These are phyloP conservation scores for Plotosus lineatus DNA, from an alignment of 2,113 vertebrate species.

Conservation along the genomic window DNA sequence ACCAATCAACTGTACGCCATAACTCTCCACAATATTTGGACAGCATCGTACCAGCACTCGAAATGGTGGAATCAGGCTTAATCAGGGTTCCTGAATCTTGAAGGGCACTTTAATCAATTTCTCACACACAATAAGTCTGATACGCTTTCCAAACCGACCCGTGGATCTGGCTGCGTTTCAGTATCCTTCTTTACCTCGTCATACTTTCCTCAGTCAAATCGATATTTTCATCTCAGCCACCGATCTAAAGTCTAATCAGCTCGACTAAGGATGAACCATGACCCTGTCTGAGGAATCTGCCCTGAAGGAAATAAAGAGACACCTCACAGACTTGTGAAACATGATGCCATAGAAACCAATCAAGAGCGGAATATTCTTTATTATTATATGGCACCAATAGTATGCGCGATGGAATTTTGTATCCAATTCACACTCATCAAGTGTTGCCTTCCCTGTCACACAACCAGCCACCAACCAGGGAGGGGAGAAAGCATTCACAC, in stretches of 20 bases:
- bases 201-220: neutral
- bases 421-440: too few species aligned
- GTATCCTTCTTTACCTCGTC: neutral
- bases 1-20: neutral
- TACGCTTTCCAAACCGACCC: neutral
- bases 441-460: too few species aligned
- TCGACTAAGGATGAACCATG: neutral
- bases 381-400: neutral
- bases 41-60: neutral
- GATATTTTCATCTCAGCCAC: slow-evolving; percentile 2
- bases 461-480: too few species aligned
- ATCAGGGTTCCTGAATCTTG: neutral
- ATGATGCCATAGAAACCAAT: neutral
- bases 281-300: neutral
- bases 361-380: neutral
- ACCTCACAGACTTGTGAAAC: neutral
- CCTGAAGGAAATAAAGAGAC: neutral
- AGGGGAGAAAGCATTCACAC: too few species aligned
- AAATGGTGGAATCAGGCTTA: neutral
- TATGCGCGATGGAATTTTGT: too few species aligned
- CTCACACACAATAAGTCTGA: neutral
- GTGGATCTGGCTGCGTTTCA: neutral
- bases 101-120: neutral
- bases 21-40: neutral
- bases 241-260: neutral